phyloP scores from a whole-genome alignment of 2,797 vertebrate genomes.

The Oreochromis grahami region DNA sequence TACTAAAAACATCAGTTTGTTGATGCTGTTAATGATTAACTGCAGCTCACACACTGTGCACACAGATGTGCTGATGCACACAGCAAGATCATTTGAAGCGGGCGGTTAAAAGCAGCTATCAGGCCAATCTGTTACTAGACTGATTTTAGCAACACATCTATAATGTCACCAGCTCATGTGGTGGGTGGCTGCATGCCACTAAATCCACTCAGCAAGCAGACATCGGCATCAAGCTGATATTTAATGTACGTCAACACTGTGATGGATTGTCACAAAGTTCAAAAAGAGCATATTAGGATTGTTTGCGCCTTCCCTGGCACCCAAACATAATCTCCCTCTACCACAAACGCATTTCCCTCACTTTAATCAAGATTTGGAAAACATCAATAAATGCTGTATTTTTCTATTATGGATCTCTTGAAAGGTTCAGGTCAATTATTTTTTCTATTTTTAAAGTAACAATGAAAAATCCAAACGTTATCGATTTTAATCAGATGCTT shows the following conservation, averaged over 20 bases:
- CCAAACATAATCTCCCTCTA: not conserved
- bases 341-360: not conserved
- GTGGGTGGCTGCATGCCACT: not conserved
- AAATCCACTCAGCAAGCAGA: not conserved
- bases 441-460: not conserved
- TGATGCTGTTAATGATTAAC: constrained; percentile 17
- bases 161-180: not conserved
- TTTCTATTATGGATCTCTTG: not conserved
- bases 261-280: not conserved
- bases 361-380: not conserved
- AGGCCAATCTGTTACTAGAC: not conserved
- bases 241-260: not conserved
- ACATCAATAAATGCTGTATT: not conserved
- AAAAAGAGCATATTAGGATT: not conserved
- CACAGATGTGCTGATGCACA: not conserved
- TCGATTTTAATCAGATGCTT: not conserved
- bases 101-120: not conserved
- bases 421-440: not conserved
- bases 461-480: not conserved
- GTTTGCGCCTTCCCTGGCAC: not conserved
- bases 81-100: constrained; percentile 3
- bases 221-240: not conserved
- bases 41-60: constrained; percentile 3
- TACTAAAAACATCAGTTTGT: not conserved
- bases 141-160: constrained; percentile 14